Percentiles rank a stretch among this genome's conserved stretches.
Evolutionary conservation across 2,113 vertebrate genomes (phyloP).

Genomic region (Todiramphus chloris): DNA sequence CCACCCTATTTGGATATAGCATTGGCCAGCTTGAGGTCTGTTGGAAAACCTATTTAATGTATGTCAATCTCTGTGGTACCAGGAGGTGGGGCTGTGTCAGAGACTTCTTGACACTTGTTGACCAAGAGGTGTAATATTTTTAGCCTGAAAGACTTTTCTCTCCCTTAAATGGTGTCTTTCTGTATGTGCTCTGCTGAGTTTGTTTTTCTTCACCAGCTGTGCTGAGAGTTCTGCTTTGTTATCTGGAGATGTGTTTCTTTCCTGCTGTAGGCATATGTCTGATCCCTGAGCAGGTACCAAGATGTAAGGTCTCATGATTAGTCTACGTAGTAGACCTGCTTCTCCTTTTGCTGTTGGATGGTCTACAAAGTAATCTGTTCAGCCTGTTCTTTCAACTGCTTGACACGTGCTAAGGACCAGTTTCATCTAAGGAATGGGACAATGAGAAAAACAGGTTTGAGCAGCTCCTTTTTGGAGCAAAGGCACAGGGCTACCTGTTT

Average conservation of each 20-base stretch:
- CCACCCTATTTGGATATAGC: neutral
- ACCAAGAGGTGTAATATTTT: slow-evolving; percentile 14
- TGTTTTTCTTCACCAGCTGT: neutral
- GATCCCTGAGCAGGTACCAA: neutral
- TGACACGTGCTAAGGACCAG: neutral
- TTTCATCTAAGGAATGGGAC: neutral
- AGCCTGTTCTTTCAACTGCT: neutral
- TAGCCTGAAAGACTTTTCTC: neutral
- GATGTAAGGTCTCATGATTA: neutral
- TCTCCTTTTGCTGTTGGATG: neutral
- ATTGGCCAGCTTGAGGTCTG: neutral
- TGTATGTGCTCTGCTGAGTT: neutral
- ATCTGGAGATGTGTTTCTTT: neutral
- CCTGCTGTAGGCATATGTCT: neutral
- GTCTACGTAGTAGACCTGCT: neutral
- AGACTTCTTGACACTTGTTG: neutral
- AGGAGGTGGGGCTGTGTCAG: slow-evolving; percentile 4
- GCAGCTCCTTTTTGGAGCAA: neutral
- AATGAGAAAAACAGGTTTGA: neutral
- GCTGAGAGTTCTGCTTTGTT: neutral
- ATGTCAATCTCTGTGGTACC: neutral
- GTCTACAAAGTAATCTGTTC: neutral
- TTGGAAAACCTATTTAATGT: neutral
- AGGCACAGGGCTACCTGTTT: neutral
- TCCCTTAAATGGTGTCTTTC: slow-evolving; percentile 22